phyloP scores from a whole-genome alignment of 2,888 invertebrate species.

The Cerastis leucographa region DNA sequence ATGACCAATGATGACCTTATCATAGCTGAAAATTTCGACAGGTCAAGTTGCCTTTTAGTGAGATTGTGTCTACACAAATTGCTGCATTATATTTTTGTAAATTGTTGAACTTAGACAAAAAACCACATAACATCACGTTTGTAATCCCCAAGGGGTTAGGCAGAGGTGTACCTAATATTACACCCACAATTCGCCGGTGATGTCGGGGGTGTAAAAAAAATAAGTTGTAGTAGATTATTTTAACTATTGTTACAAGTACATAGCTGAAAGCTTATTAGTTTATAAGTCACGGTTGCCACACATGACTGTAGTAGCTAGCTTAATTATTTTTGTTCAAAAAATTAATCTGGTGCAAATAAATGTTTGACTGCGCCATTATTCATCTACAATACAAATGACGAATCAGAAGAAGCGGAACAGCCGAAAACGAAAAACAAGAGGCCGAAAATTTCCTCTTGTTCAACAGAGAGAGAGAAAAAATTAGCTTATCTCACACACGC shows the following conservation, averaged over 20 bases:
- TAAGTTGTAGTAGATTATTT: not conserved
- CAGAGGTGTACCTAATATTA: not conserved
- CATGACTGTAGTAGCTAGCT: not conserved
- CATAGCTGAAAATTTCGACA: not conserved
- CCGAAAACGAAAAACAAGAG: constrained; percentile 65
- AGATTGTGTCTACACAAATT: not conserved
- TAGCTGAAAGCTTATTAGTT: not conserved
- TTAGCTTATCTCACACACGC: constrained; percentile 90
- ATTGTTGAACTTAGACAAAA: not conserved
- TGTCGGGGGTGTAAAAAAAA: not conserved
- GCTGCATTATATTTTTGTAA: not conserved
- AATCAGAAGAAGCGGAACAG: constrained; percentile 62
- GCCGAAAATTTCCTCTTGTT: constrained; percentile 64
- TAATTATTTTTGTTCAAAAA: not conserved
- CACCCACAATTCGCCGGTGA: not conserved
- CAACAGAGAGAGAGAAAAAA: constrained; percentile 81
- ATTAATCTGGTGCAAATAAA: constrained; percentile 25
- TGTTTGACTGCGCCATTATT: constrained; percentile 41
- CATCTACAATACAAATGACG: constrained; percentile 60
- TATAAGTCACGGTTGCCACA: not conserved
- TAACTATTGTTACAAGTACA: not conserved
- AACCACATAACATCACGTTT: not conserved
- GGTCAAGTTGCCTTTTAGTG: not conserved
- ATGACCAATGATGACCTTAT: not conserved
- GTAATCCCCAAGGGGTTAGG: not conserved